Base-by-base conservation (phyloP, 2,888 invertebrate species). In the Stegophylla sp. region DNA sequence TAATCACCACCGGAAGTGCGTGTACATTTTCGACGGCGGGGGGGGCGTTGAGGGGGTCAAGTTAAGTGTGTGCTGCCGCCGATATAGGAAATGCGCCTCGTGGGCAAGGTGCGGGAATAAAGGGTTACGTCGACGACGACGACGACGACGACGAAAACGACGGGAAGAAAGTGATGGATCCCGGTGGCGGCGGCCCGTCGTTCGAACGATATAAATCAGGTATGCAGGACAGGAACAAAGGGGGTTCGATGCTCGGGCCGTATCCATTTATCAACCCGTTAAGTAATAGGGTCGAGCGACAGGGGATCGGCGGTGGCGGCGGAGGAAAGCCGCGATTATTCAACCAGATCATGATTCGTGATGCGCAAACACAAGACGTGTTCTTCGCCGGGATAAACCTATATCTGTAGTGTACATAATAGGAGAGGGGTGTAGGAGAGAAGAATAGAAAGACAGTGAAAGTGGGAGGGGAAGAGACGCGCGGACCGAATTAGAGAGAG, bases 201-300 rank as follows among this genome's bases (percentile, higher is more conserved):
- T 79, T 79, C 71, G 69, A 79, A 79, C 79, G 71, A 71, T 79
- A 79, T 79, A 79, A 79, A 79, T 79, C 79, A 79, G 79, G 79
- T 79, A 79, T 79, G 71, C 79, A 61, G 69, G 79, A 79, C 79
- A 79, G 79, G 69, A 79, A 79, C 79, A 79, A 79, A 79, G 61
- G 79, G 79, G 59, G 56, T 71, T 79, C 79, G 79, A 79, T 79
- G 74, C 20, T 34, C 51, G 28, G n/a, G n/a, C 61, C 51, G 79
- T 79, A 79, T 79, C 79, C 79, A 79, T 79, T 79, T 79, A 79
- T 79, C 79, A 79, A 79, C 79, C 79, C 79, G 79, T 79, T 79
- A 79, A 79, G 79, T 79, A 79, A 79, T 71, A 79, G 79, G 79
- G 79, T 79, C 79, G 79, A 79, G 71, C 79, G 67, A 67, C 28